Base-by-base conservation (phyloP, 2,113 vertebrate species). In the Nothobranchius furzeri region DNA sequence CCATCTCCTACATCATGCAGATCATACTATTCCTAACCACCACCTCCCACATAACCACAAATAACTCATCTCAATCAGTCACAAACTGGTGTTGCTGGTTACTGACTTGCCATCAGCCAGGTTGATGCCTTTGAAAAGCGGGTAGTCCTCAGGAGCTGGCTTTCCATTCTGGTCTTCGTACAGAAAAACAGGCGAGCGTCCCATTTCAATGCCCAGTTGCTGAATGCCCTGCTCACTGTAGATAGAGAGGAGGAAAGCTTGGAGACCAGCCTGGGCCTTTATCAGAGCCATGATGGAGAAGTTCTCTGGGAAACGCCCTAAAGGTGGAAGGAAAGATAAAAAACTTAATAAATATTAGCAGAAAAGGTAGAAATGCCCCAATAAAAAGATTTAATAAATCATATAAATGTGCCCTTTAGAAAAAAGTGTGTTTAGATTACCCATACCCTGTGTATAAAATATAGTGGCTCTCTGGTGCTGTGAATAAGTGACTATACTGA, bases 41-140 rank as follows among this genome's bases (percentile, higher is more conserved):
- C 12, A 58, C 20, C 20, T 24, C 72, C 12, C 60, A 36, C 72
- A 65, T 5, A 13, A 64, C 50, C 45, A 59, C 62, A 64, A 61
- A 9, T 3, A 12, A 64, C 46, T 74, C 50, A 81, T 79, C 58
- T 73, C 64, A 79, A 82, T 62, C 70, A 15, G 67, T 75, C 63
- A 81, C 67, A 85, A 79, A 68, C 40, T 78, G 68, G 79, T 76
- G 71, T 48, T 54, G 79, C 71, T 76, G 85, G 87, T 92, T 92
- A 97, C 96, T 95, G 91, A 97, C 96, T 96, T 96, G 92, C 96
- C 95, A 69, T 96, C 95, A 17, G 95, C 92, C 83, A 97, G 90
- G 87, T 93, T 95, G 88, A 96, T 64, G 59, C 94, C 95, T 69
- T 81, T 92, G 90, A 97, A 97, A 61, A 95, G 88, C 0, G 96